Conservation (phyloP, 2,113 vertebrate species). For the Centropristis striata region DNA sequence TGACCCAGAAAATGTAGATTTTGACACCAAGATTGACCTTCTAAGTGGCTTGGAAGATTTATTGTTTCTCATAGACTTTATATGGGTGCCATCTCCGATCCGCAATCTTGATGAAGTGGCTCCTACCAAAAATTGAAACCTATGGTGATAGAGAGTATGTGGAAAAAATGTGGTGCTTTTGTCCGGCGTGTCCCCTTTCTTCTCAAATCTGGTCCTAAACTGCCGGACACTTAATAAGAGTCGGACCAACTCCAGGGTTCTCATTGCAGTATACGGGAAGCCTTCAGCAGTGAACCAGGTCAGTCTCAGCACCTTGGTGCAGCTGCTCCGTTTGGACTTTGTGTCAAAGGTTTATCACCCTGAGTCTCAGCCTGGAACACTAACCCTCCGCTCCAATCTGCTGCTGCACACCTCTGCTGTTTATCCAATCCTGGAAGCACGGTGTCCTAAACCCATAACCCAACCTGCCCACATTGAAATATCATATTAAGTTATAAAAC, state of each 20-base stretch:
- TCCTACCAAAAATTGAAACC: too few species aligned
- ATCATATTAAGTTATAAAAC: slow-evolving; percentile 83
- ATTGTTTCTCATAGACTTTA: too few species aligned
- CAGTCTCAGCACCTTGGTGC: slow-evolving; percentile 48
- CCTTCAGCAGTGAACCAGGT: slow-evolving; percentile 49
- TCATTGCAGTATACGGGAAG: slow-evolving; percentile 6
- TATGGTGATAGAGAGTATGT: too few species aligned
- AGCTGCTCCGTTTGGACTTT: slow-evolving; percentile 60
- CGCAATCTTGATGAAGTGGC: too few species aligned
- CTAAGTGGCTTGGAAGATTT: too few species aligned
- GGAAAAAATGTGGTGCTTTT: too few species aligned
- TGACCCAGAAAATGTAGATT: too few species aligned
- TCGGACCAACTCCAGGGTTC: slow-evolving; percentile 4
- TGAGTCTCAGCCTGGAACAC: slow-evolving; percentile 56
- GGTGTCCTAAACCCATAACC: slow-evolving; percentile 70
- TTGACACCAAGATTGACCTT: too few species aligned
- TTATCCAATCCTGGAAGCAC: slow-evolving; percentile 71
- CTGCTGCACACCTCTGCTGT: slow-evolving; percentile 59
- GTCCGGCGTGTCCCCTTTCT: too few species aligned
- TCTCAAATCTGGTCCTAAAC: too few species aligned
- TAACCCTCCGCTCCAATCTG: slow-evolving; percentile 67
- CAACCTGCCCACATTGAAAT: slow-evolving; percentile 78
- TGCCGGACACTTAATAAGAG: too few species aligned
- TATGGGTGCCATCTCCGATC: too few species aligned
- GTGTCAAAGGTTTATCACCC: slow-evolving; percentile 62